phyloP scores from a whole-genome alignment of 2,797 vertebrate species.

The Hippopotamyrus pictus region DNA sequence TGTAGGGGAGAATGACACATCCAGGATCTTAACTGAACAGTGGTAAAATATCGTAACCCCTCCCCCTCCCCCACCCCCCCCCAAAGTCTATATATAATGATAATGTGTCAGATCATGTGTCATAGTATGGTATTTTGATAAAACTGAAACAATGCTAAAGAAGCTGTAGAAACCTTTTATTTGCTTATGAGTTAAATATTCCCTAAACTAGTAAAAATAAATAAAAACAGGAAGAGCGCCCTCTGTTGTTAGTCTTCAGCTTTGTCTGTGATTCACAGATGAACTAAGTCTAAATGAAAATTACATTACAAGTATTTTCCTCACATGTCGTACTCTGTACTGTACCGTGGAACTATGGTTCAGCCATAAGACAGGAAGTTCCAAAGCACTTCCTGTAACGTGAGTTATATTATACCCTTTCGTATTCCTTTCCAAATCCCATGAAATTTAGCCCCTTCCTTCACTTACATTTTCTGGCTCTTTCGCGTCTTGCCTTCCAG shows the following conservation, averaged over 20 bases:
- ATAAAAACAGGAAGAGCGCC: background rate
- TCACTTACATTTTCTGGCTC: background rate
- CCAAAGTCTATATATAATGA: background rate
- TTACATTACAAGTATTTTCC: background rate
- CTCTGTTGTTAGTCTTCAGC: background rate
- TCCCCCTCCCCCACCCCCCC: background rate
- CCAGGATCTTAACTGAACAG: background rate
- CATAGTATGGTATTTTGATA: background rate
- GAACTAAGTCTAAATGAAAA: background rate
- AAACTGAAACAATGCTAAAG: background rate
- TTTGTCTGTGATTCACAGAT: background rate
- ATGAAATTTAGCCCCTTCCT: background rate
- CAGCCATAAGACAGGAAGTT: background rate
- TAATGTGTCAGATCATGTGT: background rate
- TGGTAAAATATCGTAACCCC: background rate
- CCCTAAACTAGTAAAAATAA: background rate
- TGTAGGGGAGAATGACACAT: background rate
- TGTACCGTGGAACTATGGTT: background rate
- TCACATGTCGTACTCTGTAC: background rate
- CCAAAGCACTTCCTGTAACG: background rate
- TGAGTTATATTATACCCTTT: background rate
- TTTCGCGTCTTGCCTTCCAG: background rate
- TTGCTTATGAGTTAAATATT: background rate
- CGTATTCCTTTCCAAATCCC: background rate
- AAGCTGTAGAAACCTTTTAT: background rate